Evolutionary conservation across 1,140 invertebrate species (phyloP), one percentile per base, ranked within the genome.

Genomic region (Meteorus sp.): DNA sequence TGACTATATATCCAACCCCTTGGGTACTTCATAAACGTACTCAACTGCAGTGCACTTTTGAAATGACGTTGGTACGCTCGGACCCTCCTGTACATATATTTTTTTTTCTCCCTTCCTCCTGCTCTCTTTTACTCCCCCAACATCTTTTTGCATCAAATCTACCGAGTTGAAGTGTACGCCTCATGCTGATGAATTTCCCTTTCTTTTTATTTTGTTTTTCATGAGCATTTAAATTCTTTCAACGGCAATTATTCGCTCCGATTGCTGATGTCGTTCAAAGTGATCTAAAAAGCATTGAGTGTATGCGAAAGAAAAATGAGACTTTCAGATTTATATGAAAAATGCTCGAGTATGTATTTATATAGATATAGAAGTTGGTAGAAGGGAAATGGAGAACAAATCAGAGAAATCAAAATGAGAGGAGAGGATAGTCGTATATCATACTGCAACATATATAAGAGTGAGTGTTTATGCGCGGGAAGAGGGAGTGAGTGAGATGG

Each of bases 401-500:
- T n/a, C n/a, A n/a, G 27, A 58, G 39, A 62, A 48, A 13, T 27
- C 31, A 23, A 15, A 48, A 62, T 57, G 54, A 60, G 60, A 65
- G 13, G 11, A 13, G 45, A 13, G 25, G 45, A 61, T 23, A 22
- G 43, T 45, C 25, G 17, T 23, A 39, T 8, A 39, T 8, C 3
- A 13, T 39, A 39, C n/a, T 39, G 15, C 35, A 39, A 29, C 52
- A 41, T 29, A 19, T 22, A 25, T 43, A 48, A 50, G 56, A 51
- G 23, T 11, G 27, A 57, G 50, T 27, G 20, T 59, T 45, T 54
- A 56, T 53, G 31, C 37, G 17, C 27, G 43, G 4, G 29, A 19
- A 45, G 47, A 56, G 60, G 59, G 50, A 31, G 59, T 65, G 72
- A 55, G 61, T 69, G 71, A 79, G 66, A 68, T 55, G 70, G 64